Conservation (phyloP, 2,113 vertebrate genomes). For the Leptobrachium ailaonicum region DNA sequence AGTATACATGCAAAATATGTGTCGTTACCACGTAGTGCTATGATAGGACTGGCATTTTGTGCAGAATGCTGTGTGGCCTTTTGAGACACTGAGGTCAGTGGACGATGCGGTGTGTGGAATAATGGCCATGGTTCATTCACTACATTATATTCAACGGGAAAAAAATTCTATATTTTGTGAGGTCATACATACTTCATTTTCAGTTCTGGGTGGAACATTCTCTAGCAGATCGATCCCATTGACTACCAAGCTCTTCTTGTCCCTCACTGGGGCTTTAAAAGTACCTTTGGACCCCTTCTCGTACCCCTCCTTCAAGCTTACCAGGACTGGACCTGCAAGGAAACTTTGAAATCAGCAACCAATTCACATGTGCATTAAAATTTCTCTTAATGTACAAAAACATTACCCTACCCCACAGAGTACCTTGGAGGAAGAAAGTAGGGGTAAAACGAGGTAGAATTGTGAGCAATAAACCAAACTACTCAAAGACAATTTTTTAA, state of each 20-base stretch:
- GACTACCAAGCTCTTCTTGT: conserved; percentile 89
- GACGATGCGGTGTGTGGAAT: neutral
- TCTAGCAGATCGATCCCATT: conserved; percentile 94
- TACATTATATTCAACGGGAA: no score
- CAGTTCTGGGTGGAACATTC: conserved; percentile 91
- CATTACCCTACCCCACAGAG: neutral
- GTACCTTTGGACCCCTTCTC: conserved; percentile 79
- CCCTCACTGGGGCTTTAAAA: conserved; percentile 87
- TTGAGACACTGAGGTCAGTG: neutral
- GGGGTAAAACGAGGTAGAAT: neutral
- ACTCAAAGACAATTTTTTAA: no score
- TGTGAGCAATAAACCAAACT: neutral
- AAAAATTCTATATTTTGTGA: neutral
- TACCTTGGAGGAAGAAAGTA: neutral
- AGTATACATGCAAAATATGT: neutral
- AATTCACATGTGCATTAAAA: no score
- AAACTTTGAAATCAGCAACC: neutral
- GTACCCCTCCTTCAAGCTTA: conserved; percentile 93
- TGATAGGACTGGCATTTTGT: no score
- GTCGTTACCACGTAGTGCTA: no score
- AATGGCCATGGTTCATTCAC: no score
- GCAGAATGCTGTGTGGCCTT: no score
- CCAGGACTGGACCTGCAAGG: conserved; percentile 86
- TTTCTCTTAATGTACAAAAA: neutral
- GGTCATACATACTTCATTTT: conserved; percentile 81